Conservation (phyloP, 35 echinoderm and acorn worm species). For the Eucidaris tribuloides region DNA sequence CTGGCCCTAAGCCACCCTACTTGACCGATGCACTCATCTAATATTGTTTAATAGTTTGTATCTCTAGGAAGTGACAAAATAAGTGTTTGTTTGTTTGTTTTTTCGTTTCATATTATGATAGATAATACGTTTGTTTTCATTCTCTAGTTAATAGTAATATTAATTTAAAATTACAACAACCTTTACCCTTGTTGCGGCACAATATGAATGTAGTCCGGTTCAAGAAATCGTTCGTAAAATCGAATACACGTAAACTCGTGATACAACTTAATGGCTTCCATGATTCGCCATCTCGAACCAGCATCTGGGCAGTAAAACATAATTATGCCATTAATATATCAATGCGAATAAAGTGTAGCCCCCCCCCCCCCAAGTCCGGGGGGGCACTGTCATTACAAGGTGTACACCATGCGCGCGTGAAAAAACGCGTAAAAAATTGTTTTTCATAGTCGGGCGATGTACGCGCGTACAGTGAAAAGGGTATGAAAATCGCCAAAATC, state of each 20-base stretch:
- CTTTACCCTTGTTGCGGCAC: conserved; percentile 41
- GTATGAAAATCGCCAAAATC: no score
- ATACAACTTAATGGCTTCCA: conserved; percentile 66
- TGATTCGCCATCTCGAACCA: conserved; percentile 2
- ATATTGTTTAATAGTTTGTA: not conserved
- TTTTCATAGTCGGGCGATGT: no score
- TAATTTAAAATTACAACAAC: not conserved
- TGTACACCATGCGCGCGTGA: no score
- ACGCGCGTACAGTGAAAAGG: no score
- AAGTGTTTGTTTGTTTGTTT: no score
- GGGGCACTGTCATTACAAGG: no score
- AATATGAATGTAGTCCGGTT: conserved; percentile 66
- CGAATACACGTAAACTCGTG: conserved; percentile 71
- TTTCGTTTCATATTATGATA: not conserved
- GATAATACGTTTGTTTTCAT: not conserved
- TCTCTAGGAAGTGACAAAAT: not conserved
- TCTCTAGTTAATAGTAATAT: not conserved
- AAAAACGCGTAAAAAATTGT: no score
- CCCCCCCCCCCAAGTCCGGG: no score
- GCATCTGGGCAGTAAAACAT: conserved; percentile 1
- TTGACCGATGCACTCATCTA: not conserved
- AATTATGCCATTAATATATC: no score
- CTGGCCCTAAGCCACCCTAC: not conserved
- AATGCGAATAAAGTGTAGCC: no score
- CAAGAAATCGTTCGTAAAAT: conserved; percentile 53